Conservation (phyloP, 2,113 vertebrate genomes). For the Coryphaenoides rupestris region DNA sequence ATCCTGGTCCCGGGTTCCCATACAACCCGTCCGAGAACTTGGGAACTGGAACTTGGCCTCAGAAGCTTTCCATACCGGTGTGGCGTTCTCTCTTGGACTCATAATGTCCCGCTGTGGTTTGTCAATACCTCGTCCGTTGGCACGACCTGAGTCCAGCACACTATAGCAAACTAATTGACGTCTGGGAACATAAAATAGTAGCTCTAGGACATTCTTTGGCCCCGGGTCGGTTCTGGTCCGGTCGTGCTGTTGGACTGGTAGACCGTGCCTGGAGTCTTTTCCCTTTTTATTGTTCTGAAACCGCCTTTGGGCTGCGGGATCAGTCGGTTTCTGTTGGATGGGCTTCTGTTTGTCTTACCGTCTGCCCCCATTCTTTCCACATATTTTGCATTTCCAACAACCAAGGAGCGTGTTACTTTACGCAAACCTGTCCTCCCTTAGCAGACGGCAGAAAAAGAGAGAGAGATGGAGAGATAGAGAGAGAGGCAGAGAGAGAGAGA, state of each 20-base stretch:
- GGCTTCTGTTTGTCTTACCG: conserved; percentile 48
- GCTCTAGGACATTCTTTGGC: conserved; percentile 17
- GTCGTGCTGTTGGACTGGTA: conserved; percentile 29
- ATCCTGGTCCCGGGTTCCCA: conserved; percentile 43
- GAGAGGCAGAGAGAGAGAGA: too few relatives aligned
- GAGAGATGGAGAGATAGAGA: conserved; percentile 36
- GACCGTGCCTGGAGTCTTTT: conserved; percentile 38
- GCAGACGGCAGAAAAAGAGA: conserved; percentile 19
- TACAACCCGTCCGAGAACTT: conserved; percentile 45
- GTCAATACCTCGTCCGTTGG: conserved; percentile 7
- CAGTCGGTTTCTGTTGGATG: conserved; percentile 64
- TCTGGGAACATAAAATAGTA: conserved; percentile 14
- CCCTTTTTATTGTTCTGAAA: conserved; percentile 12
- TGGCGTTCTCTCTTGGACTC: conserved; percentile 26
- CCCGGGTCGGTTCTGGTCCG: conserved; percentile 16
- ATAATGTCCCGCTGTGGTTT: too few relatives aligned
- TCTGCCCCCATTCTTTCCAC: conserved; percentile 39
- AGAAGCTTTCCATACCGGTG: conserved; percentile 25
- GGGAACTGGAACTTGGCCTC: conserved; percentile 12
- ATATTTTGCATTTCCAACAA: conserved; percentile 43
- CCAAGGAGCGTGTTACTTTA: conserved; percentile 26
- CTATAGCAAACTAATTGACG: conserved; percentile 25
- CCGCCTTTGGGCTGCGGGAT: conserved; percentile 32
- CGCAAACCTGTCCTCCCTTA: conserved; percentile 19
- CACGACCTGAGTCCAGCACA: conserved; percentile 15